These are phyloP conservation scores for Teleopsis dalmanni DNA, from an alignment of 1,140 invertebrate genomes.

Conservation along the genomic window DNA sequence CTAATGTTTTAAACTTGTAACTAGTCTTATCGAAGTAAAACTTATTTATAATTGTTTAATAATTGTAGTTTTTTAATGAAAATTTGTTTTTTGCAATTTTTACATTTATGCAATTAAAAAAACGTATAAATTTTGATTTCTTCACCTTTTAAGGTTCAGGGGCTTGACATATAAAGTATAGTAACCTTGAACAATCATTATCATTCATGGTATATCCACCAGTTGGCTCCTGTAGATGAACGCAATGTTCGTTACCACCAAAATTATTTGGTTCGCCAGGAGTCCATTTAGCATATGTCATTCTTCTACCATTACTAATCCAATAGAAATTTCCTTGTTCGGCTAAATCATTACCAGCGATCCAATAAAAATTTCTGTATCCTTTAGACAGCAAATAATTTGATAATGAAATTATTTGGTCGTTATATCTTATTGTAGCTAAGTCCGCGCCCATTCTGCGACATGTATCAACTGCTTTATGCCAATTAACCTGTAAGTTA, in stretches of 20 bases:
- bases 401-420: not conserved
- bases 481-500: not conserved
- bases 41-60: too few relatives aligned
- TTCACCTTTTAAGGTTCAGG: too few relatives aligned
- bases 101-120: too few relatives aligned
- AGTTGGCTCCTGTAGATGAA: slow-evolving; percentile 20
- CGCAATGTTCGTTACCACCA: slow-evolving; percentile 34
- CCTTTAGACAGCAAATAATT: not conserved
- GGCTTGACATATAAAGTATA: too few relatives aligned
- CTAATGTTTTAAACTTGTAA: too few relatives aligned
- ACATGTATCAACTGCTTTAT: slow-evolving; percentile 1
- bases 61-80: too few relatives aligned
- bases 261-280: slow-evolving; percentile 30
- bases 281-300: slow-evolving; percentile 32
- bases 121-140: too few relatives aligned
- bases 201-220: slow-evolving; percentile 15
- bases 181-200: too few relatives aligned
- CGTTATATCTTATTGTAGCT: not conserved
- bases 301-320: slow-evolving; percentile 20
- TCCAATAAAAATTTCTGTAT: slow-evolving; percentile 11
- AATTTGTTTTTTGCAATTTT: too few relatives aligned
- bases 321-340: slow-evolving; percentile 11
- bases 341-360: slow-evolving; percentile 18
- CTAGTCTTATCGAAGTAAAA: too few relatives aligned
- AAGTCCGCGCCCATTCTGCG: not conserved